Conservation (phyloP, 2,113 vertebrate species). For the Spermophilus dauricus region DNA sequence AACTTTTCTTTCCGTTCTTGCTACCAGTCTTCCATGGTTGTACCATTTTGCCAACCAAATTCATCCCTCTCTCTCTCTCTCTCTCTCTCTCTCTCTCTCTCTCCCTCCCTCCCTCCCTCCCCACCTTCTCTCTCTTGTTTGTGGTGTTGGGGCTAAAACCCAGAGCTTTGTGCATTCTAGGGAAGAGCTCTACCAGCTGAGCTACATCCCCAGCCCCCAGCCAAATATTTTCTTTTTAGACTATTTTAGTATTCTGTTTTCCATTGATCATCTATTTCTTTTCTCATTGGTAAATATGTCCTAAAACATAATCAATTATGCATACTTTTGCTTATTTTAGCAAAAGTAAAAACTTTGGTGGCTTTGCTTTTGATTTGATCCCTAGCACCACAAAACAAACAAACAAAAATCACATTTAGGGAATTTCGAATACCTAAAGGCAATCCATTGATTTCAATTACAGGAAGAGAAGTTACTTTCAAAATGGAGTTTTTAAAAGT, state of each 20-base stretch:
- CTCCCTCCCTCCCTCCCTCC: rapidly evolving
- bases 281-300: neutral
- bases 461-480: neutral
- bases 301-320: constrained; percentile 28
- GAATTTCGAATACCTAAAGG: neutral
- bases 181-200: no score
- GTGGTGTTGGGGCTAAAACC: no score
- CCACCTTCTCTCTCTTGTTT: no score
- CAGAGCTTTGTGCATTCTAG: no score
- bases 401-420: neutral
- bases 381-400: neutral
- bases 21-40: neutral
- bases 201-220: no score
- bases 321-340: neutral
- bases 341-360: constrained; percentile 3
- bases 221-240: constrained; percentile 15
- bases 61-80: no score
- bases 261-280: neutral
- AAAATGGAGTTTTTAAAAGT: neutral
- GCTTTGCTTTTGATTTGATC: neutral
- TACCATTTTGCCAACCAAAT: constrained; percentile 22
- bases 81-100: no score
- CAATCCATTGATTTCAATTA: neutral
- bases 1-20: neutral
- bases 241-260: constrained; percentile 25